Conservation (phyloP, 2,888 invertebrate genomes). For the Nysson spinosus region DNA sequence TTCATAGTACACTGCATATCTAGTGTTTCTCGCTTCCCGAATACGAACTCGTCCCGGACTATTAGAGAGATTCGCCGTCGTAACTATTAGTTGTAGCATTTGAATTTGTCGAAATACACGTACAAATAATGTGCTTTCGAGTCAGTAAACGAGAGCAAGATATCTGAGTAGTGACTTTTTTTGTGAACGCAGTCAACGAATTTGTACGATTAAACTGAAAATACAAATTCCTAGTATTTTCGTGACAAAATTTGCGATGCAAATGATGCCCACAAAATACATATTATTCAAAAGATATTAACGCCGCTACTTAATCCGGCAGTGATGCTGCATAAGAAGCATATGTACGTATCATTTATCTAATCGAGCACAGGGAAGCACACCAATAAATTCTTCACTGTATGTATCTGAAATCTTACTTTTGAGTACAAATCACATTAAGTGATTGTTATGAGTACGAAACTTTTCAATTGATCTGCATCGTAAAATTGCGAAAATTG, state of each 20-base stretch:
- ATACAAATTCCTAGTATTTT: conserved; percentile 39
- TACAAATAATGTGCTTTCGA: conserved; percentile 29
- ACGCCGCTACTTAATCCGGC: conserved; percentile 55
- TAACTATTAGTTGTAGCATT: too few species aligned
- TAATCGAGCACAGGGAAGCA: conserved; percentile 45
- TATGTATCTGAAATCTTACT: conserved; percentile 22
- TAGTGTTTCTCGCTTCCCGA: conserved; percentile 68
- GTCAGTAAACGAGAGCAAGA: conserved; percentile 54
- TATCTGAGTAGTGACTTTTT: conserved; percentile 65
- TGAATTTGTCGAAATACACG: conserved; percentile 15
- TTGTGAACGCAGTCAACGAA: conserved; percentile 53
- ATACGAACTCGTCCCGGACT: conserved; percentile 62
- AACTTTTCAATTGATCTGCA: too few species aligned
- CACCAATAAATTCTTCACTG: conserved; percentile 28
- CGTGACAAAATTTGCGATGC: conserved; percentile 24
- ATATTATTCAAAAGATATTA: conserved; percentile 29
- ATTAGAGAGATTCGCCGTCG: conserved; percentile 36
- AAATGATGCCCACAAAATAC: conserved; percentile 25
- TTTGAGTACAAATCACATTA: conserved; percentile 24
- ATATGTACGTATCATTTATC: conserved; percentile 35
- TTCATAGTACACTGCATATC: conserved; percentile 63
- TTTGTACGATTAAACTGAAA: conserved; percentile 57
- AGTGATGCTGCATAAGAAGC: conserved; percentile 56
- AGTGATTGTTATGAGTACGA: too few species aligned
- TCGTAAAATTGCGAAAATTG: too few species aligned